A percentile compares a stretch with the other conserved stretches of the same genome.
phyloP scores from a whole-genome alignment of 30 jellyfish, hydroid and myxozoan species.

The Aurelia sp. region DNA sequence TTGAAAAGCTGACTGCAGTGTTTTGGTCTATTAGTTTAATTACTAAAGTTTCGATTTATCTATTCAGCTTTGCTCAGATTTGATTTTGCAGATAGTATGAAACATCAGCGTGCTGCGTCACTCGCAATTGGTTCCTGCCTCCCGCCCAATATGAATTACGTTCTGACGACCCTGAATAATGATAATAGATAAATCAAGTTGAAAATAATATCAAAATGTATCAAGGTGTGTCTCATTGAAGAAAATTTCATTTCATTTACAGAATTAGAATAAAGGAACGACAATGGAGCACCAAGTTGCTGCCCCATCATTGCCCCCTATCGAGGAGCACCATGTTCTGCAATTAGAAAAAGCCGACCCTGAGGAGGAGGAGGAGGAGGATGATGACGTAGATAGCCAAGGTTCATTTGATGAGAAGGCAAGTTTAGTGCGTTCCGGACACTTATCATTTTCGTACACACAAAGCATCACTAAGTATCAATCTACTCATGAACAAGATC shows the following conservation, averaged over 20 bases:
- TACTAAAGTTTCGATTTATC: no score
- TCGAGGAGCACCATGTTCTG: constrained; percentile 23
- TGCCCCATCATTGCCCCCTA: constrained; percentile 37
- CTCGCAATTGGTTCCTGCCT: no score
- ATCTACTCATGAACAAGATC: constrained; percentile 44
- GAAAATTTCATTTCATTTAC: background rate
- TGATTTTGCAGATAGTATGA: no score
- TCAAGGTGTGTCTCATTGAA: no score
- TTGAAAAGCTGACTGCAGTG: no score
- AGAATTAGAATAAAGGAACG: background rate
- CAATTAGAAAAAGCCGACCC: background rate
- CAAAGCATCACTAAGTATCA: constrained; percentile 43
- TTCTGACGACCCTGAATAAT: no score
- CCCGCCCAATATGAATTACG: no score
- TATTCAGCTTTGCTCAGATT: no score
- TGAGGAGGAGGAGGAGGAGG: background rate
- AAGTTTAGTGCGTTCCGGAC: constrained; percentile 59
- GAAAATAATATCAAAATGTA: no score
- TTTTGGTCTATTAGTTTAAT: no score
- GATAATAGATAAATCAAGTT: no score
- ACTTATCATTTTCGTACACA: constrained; percentile 57
- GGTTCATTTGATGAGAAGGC: constrained; percentile 49
- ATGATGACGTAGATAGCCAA: constrained; percentile 6
- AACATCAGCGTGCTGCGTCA: no score
- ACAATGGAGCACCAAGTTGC: constrained; percentile 33